Base-by-base conservation (phyloP, 2,113 vertebrate species). In the Anhinga anhinga region DNA sequence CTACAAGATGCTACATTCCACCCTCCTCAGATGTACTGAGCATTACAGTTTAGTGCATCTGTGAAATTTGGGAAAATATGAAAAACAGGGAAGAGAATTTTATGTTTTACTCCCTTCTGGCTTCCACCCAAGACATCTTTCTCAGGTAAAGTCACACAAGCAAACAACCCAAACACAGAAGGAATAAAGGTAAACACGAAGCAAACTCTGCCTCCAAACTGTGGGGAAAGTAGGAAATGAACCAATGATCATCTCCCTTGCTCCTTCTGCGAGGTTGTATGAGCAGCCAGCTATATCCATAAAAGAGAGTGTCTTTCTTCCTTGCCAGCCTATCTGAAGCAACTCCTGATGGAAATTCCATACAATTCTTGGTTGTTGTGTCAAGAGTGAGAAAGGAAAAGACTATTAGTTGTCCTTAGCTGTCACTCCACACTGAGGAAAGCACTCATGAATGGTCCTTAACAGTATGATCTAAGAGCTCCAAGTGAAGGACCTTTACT, bases 1-100 rank as follows among this genome's bases (percentile, higher is more conserved):
- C n/a, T 92, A 23, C 67, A 88, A 90, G 88, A 94, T 96, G 92
- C 52, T 90, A 22, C 52, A 59, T 83, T 86, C 72, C 40, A 59
- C 30, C 17, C 61, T 92, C 56, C 58, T 91, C 69, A 65, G 73
- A 88, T 67, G 50, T 84, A 77, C 36, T 50, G 49, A 86, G 38
- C 42, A 15, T 61, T 66, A 22, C 50, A 65, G 26, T 85, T 88
- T 34, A 90, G 30, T 44, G 27, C 62, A 38, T 80, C 63, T 88
- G 36, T 87, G 79, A 91, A 82, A 94, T 93, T 32, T 63, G 42
- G 65, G 67, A 78, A 77, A 80, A 72, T 3, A 12, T 27, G 26
- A 85, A 92, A 92, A 66, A 7, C 14, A 40, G 15, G 34, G 20
- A 58, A 14, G 82, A 65, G 7, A 77, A 71, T 85, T 87, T 77